phyloP scores from a whole-genome alignment of 2,113 vertebrate genomes.

The Hepsetus odoe region DNA sequence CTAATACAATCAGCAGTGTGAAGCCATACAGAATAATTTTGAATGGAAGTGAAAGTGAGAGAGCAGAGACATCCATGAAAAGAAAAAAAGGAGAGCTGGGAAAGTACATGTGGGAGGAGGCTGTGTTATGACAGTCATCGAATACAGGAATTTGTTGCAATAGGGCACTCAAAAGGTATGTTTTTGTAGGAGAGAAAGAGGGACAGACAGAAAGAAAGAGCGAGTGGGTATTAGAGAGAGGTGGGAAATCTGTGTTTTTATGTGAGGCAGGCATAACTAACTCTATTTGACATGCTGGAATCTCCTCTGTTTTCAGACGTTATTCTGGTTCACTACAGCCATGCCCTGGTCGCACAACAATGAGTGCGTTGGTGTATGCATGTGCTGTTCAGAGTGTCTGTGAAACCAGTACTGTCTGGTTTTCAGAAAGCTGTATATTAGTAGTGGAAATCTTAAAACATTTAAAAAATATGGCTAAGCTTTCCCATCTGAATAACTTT shows the following conservation, averaged over 20 bases:
- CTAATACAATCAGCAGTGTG: too few relatives aligned
- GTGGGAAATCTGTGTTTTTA: constrained; percentile 7
- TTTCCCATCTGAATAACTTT: background rate
- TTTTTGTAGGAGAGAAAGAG: background rate
- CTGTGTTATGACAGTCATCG: background rate
- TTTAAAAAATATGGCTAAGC: too few relatives aligned
- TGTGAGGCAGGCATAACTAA: constrained; percentile 55
- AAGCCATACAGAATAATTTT: background rate
- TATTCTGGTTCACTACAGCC: constrained; percentile 64
- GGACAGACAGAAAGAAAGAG: constrained; percentile 8
- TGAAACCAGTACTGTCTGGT: background rate
- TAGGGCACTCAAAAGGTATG: background rate
- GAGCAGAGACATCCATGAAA: background rate
- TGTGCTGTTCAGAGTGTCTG: background rate
- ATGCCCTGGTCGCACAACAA: constrained; percentile 13
- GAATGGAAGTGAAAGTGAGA: background rate
- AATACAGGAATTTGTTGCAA: constrained; percentile 19
- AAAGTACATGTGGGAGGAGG: background rate
- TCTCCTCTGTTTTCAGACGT: constrained; percentile 53
- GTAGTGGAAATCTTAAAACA: too few relatives aligned
- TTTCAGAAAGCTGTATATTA: background rate
- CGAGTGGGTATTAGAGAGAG: constrained; percentile 3
- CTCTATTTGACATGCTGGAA: constrained; percentile 59
- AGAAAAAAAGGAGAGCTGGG: background rate
- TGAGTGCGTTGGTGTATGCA: background rate